phyloP scores from a whole-genome alignment of 2,797 vertebrate species.

The Octomys mimax region DNA sequence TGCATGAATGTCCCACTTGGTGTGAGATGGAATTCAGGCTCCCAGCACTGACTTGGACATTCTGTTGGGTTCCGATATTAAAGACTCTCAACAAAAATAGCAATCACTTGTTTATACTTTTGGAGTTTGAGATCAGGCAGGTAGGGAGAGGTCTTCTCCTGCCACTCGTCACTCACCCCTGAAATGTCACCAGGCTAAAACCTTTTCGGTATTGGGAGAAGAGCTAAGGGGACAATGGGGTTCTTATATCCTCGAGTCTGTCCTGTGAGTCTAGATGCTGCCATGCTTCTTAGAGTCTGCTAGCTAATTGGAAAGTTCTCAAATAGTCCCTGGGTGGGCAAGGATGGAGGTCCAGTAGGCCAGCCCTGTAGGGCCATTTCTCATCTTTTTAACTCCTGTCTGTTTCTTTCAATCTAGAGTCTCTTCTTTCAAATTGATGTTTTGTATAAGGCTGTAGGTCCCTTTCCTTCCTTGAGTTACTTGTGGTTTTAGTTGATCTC shows the following conservation, averaged over 20 bases:
- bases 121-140: neutral
- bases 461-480: neutral
- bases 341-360: neutral
- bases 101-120: neutral
- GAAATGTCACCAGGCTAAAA: neutral
- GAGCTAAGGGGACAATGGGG: neutral
- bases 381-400: neutral
- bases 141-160: neutral
- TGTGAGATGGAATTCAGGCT: neutral
- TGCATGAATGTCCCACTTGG: neutral
- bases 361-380: neutral
- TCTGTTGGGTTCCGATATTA: neutral
- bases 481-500: neutral
- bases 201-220: neutral
- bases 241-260: neutral
- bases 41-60: neutral
- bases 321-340: neutral
- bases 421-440: neutral
- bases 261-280: neutral
- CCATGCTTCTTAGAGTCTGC: neutral
- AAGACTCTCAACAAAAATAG: neutral
- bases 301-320: neutral
- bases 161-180: neutral
- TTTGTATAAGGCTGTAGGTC: neutral
- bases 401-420: neutral